Evolutionary conservation across 2,888 invertebrate genomes (phyloP).

Genomic region (Cosmorhoe ocellata): DNA sequence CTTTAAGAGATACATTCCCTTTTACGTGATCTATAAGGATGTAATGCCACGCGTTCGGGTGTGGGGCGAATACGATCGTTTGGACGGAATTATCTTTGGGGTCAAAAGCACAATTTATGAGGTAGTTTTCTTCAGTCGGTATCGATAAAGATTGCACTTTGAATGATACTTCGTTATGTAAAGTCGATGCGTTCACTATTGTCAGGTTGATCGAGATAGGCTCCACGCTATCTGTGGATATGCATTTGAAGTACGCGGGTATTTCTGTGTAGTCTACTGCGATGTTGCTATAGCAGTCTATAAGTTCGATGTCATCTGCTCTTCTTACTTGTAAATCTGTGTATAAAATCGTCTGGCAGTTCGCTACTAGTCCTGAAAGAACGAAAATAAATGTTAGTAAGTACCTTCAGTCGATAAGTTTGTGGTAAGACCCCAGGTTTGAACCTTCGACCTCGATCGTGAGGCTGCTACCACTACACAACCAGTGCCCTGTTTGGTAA

Average conservation of each 20-base stretch:
- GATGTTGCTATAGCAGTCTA: slow-evolving; percentile 58
- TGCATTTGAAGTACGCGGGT: slow-evolving; percentile 77
- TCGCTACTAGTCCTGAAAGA: slow-evolving; percentile 85
- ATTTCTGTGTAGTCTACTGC: slow-evolving; percentile 49
- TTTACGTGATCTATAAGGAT: slow-evolving; percentile 53
- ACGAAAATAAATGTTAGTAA: slow-evolving; percentile 20
- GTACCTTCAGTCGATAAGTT: too few species aligned
- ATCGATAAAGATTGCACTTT: slow-evolving; percentile 78
- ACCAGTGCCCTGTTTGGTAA: too few species aligned
- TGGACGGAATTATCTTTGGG: slow-evolving; percentile 64
- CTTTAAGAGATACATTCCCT: slow-evolving; percentile 51
- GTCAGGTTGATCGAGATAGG: slow-evolving; percentile 64
- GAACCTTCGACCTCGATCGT: too few species aligned
- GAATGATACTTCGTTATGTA: slow-evolving; percentile 52
- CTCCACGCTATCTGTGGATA: slow-evolving; percentile 57
- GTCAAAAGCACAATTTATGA: slow-evolving; percentile 74
- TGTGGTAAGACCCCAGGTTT: too few species aligned
- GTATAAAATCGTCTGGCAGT: slow-evolving; percentile 85
- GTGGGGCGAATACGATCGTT: slow-evolving; percentile 74
- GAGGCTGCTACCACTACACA: too few species aligned
- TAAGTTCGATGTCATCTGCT: slow-evolving; percentile 60
- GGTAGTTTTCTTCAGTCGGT: slow-evolving; percentile 75
- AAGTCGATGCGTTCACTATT: slow-evolving; percentile 58
- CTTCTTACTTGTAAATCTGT: slow-evolving; percentile 84
- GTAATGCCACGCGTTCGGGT: slow-evolving; percentile 84